A percentile compares a stretch with the other conserved stretches of the same genome.
phyloP scores from a whole-genome alignment of 2,113 vertebrate genomes.

The Hypanus sabinus region DNA sequence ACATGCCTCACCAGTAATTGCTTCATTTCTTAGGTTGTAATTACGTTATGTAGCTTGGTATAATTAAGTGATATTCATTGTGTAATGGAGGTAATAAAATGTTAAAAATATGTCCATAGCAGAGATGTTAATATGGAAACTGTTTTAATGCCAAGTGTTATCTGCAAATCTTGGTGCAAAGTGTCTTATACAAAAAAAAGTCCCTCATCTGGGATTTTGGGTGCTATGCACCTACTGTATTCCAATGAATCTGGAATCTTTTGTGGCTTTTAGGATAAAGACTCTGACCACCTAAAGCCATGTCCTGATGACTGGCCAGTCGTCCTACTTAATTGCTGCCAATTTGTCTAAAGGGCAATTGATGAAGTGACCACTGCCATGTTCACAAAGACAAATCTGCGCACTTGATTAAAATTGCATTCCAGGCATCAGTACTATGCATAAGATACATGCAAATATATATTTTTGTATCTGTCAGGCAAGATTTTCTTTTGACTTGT shows the following conservation, averaged over 20 bases:
- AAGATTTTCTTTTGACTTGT: not conserved
- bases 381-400: not conserved
- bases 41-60: not conserved
- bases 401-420: not conserved
- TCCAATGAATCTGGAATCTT: not conserved
- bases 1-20: conserved; percentile 7
- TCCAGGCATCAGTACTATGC: not conserved
- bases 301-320: not conserved
- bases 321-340: not conserved
- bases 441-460: not conserved
- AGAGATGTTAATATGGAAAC: not conserved
- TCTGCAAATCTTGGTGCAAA: not conserved
- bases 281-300: not conserved
- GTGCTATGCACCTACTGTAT: too few species aligned
- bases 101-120: not conserved
- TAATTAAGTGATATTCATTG: conserved; percentile 1
- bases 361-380: not conserved
- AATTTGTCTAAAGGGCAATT: not conserved
- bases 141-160: not conserved
- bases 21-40: not conserved
- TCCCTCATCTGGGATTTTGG: not conserved
- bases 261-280: not conserved
- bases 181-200: not conserved
- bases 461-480: not conserved
- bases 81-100: conserved; percentile 5